These are phyloP conservation scores for Eremophila alpestris DNA, from an alignment of 2,797 vertebrate species.

Conservation along the genomic window DNA sequence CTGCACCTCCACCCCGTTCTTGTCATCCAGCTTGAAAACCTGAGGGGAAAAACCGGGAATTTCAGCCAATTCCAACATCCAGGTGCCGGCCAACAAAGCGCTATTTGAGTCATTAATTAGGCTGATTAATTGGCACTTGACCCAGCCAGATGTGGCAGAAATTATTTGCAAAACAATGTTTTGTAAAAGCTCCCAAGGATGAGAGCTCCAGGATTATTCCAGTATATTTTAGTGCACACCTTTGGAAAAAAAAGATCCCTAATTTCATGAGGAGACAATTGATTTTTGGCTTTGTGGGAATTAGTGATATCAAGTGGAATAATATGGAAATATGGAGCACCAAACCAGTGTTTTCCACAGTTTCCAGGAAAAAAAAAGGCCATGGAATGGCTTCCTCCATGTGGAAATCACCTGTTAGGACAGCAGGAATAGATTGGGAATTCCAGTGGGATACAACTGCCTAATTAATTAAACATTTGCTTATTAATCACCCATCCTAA, in stretches of 20 bases:
- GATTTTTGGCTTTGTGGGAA: neutral
- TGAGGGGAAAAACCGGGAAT: neutral
- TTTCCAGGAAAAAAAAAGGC: neutral
- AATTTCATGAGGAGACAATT: neutral
- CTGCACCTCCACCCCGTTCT: neutral
- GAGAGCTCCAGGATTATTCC: neutral
- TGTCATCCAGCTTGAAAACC: neutral
- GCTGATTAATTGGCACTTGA: accelerated
- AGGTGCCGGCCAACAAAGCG: neutral
- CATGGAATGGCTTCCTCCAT: neutral
- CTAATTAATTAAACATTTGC: neutral
- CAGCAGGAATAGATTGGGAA: neutral
- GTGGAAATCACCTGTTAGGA: too few species aligned
- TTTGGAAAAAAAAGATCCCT: neutral
- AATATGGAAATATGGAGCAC: neutral
- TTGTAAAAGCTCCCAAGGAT: neutral
- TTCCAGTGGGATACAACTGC: neutral
- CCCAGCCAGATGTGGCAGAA: neutral
- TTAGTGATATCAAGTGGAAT: neutral
- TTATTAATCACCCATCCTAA: neutral
- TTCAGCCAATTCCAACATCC: neutral
- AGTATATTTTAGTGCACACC: neutral
- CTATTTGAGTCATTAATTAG: neutral
- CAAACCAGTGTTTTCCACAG: neutral
- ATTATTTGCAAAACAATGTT: neutral